phyloP scores from a whole-genome alignment of 2,888 invertebrate genomes.

The Rhagonycha fulva region DNA sequence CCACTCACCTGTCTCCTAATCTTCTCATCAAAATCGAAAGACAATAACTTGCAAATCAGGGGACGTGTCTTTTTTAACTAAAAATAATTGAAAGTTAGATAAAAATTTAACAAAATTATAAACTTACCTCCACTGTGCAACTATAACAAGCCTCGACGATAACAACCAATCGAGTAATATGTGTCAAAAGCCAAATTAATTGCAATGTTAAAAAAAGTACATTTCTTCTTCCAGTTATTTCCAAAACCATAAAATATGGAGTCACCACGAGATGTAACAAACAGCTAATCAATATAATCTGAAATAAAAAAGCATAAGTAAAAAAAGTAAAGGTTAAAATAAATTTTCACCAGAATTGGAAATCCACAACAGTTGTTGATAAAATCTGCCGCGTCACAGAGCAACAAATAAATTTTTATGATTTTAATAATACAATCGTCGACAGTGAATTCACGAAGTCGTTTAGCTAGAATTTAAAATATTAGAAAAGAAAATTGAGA shows the following conservation, averaged over 20 bases:
- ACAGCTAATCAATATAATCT: conserved; percentile 56
- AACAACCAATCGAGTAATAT: conserved; percentile 55
- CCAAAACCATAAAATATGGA: conserved; percentile 59
- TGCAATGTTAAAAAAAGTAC: conserved; percentile 56
- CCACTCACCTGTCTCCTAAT: conserved; percentile 11
- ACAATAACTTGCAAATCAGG: conserved; percentile 19
- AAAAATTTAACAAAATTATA: conserved; percentile 35
- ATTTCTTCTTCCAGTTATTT: conserved; percentile 51
- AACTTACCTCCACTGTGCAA: conserved; percentile 52
- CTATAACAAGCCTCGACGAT: conserved; percentile 61
- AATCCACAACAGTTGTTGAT: conserved; percentile 17
- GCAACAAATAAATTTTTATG: conserved; percentile 10
- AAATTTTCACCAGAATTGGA: conserved; percentile 8
- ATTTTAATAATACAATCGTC: conserved; percentile 10
- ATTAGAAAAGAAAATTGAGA: not conserved
- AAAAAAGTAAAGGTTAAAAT: not conserved
- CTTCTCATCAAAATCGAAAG: conserved; percentile 11
- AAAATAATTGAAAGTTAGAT: conserved; percentile 39
- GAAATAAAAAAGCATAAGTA: not conserved
- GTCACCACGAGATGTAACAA: conserved; percentile 62
- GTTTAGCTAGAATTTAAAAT: not conserved
- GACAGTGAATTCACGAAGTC: not conserved
- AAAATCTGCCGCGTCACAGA: conserved; percentile 15
- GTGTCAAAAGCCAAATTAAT: conserved; percentile 58
- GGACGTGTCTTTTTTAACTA: conserved; percentile 8